phyloP scores from a whole-genome alignment of 2,113 vertebrate species.

The Pterocles orientalis region DNA sequence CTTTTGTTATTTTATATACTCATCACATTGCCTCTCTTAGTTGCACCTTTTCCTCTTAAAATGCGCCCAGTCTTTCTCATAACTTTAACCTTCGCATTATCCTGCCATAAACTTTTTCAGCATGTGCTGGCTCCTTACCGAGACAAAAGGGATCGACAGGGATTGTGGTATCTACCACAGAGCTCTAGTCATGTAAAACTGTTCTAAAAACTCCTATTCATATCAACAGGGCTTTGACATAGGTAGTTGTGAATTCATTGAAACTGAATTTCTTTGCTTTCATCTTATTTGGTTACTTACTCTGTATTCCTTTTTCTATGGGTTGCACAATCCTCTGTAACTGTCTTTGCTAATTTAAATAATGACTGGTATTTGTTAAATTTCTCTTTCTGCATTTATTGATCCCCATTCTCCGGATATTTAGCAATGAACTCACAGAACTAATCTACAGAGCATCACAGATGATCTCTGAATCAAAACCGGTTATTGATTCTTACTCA shows the following conservation, averaged over 20 bases:
- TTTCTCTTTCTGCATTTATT: background rate
- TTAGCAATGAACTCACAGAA: background rate
- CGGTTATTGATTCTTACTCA: background rate
- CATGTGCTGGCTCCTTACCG: background rate
- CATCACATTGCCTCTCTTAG: background rate
- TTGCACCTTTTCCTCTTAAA: background rate
- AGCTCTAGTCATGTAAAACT: background rate
- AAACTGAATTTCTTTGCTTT: background rate
- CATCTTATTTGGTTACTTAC: background rate
- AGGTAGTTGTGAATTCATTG: background rate
- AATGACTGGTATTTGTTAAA: background rate
- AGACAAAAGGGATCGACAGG: background rate
- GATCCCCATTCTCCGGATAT: background rate
- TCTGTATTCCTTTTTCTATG: background rate
- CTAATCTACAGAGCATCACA: background rate
- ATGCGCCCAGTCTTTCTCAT: background rate
- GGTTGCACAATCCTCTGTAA: background rate
- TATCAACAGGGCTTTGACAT: background rate
- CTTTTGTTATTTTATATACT: background rate
- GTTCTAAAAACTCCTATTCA: background rate
- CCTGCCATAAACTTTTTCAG: background rate
- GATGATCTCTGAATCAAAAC: background rate
- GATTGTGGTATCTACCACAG: background rate
- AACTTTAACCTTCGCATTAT: background rate
- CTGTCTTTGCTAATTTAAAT: background rate